A percentile compares a stretch with the other conserved stretches of the same genome.
phyloP scores from a whole-genome alignment of 1,140 invertebrate species.

The Dendroctonus valens region DNA sequence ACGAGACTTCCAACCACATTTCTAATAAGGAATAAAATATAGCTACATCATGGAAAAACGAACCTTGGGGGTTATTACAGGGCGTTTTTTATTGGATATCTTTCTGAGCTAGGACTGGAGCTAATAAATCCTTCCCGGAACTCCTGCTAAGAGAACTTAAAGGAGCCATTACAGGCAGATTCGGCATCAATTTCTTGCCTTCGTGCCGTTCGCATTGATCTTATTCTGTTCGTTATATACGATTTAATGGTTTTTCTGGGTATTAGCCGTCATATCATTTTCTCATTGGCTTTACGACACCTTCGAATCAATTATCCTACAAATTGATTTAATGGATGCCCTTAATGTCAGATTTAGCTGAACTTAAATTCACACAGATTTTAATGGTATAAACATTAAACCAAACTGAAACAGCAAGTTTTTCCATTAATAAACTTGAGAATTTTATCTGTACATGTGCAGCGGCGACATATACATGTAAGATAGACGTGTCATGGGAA shows the following conservation, averaged over 20 bases:
- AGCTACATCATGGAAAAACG: constrained; percentile 5
- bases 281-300: too few species aligned
- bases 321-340: too few species aligned
- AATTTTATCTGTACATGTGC: neutral
- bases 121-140: constrained; percentile 25
- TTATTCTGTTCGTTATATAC: constrained; percentile 17
- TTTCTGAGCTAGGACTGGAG: constrained; percentile 23
- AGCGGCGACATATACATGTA: neutral
- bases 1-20: neutral
- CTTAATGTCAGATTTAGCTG: too few species aligned
- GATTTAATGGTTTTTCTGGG: constrained; percentile 12
- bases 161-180: constrained; percentile 34
- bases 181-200: constrained; percentile 33
- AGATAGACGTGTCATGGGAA: constrained; percentile 3
- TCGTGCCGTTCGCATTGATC: constrained; percentile 24
- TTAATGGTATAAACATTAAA: too few species aligned
- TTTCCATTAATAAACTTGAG: too few species aligned
- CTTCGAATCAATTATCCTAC: too few species aligned
- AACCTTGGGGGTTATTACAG: constrained; percentile 2
- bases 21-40: neutral
- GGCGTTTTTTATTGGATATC: constrained; percentile 20
- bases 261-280: too few species aligned
- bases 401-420: too few species aligned
- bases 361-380: too few species aligned
- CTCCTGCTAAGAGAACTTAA: constrained; percentile 29